Evolutionary conservation across 2,888 invertebrate genomes (phyloP), one percentile per base, ranked within the genome.

Genomic region (Chironomus riparius): DNA sequence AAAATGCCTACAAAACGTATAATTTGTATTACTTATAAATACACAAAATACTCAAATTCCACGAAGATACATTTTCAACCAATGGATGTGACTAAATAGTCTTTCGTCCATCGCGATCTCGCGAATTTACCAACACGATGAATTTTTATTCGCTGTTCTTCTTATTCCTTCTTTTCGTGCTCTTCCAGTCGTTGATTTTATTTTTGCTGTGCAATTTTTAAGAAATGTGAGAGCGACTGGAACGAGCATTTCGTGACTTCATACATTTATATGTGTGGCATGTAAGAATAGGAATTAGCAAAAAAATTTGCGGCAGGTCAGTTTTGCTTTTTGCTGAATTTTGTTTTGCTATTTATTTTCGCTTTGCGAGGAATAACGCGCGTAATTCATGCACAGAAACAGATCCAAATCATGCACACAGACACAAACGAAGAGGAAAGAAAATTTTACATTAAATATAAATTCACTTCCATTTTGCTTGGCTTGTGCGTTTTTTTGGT

Each of bases 31-130:
- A 38, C 10, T 38, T 38, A n/a, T 10, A 38, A 10, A 1, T 10
- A n/a, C 38, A 38, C 1, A 1, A 10, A 0, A 10, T 10, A 10
- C 38, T 10, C 38, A 38, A 10, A 38, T 38, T 38, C 38, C 15
- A 56, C 3, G 5, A 56, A 56, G 18, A 18, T 18, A 18, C 2
- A 6, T 18, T 56, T 56, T 13, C 12, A 50, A 10, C 71, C 71
- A 71, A 71, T 71, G 28, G 50, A 71, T n/a, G 22, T 10, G 38
- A 10, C 38, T 38, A 2, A 18, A 47, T 13, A 2, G 71, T 50
- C 21, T 24, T 10, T 10, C 65, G 65, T 65, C 71, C 71, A 71
- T 71, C 56, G 71, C 28, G 71, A 71, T 71, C 71, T 56, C 71
- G 71, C 56, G 71, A 71, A 71, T 47, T 48, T 22, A 28, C 70